Evolutionary conservation across 2,797 vertebrate genomes (phyloP).

Genomic region (Echeneis naucrates): DNA sequence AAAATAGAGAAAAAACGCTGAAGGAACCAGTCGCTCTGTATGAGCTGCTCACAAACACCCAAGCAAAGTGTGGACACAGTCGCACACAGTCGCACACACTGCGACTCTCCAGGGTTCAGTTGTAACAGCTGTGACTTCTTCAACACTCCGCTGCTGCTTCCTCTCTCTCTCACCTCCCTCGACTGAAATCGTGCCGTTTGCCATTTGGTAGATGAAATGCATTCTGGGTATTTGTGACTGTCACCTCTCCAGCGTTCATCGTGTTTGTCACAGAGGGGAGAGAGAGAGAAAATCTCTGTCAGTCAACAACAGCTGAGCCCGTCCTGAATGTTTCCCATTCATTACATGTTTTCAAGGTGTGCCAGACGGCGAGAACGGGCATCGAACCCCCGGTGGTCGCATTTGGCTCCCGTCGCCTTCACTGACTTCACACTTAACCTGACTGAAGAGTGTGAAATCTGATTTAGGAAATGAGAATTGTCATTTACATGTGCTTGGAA

Average conservation of each 20-base stretch:
- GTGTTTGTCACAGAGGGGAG: background rate
- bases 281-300: too few species aligned
- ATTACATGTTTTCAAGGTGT: slow-evolving; percentile 20
- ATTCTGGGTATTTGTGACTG: background rate
- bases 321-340: slow-evolving; percentile 28
- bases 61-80: too few species aligned
- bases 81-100: background rate
- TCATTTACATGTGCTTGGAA: slow-evolving; percentile 35
- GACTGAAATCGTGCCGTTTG: background rate
- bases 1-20: too few species aligned
- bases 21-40: too few species aligned
- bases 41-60: too few species aligned
- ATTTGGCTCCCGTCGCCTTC: slow-evolving; percentile 1
- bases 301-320: slow-evolving; percentile 8
- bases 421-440: slow-evolving; percentile 28
- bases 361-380: background rate
- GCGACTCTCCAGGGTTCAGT: background rate
- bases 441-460: slow-evolving; percentile 45
- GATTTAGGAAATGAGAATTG: slow-evolving; percentile 57
- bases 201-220: slow-evolving; percentile 25
- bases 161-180: background rate
- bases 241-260: background rate
- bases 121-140: slow-evolving; percentile 36
- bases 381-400: background rate
- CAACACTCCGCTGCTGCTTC: slow-evolving; percentile 20